Evolutionary conservation across 2,888 invertebrate genomes (phyloP).

Genomic region (Dermolepida albohirtum): DNA sequence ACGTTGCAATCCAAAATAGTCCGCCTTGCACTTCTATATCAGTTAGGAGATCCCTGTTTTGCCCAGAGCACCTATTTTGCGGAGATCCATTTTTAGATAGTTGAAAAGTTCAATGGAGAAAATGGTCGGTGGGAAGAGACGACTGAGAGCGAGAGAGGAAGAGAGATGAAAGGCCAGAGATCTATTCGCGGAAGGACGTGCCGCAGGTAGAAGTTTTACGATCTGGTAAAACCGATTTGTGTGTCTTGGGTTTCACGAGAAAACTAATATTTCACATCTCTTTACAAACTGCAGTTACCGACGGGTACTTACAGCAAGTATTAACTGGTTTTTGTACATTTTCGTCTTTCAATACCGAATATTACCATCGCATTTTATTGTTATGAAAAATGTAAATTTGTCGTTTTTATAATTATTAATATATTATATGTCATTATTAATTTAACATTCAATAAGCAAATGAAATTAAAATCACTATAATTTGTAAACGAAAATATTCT

Average conservation of each 20-base stretch:
- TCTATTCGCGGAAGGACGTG: slow-evolving; percentile 31
- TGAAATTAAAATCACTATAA: too few relatives aligned
- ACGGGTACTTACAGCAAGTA: slow-evolving; percentile 22
- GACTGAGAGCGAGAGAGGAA: slow-evolving; percentile 3
- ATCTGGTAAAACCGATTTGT: slow-evolving; percentile 25
- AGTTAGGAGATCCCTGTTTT: slow-evolving; percentile 14
- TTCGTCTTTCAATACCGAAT: too few relatives aligned
- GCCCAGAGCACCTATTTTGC: slow-evolving; percentile 32
- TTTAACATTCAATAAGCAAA: too few relatives aligned
- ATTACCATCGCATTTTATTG: too few relatives aligned
- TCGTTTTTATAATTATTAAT: too few relatives aligned
- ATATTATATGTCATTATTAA: too few relatives aligned
- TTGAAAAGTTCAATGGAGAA: slow-evolving; percentile 36
- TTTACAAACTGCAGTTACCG: slow-evolving; percentile 29
- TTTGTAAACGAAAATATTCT: too few relatives aligned
- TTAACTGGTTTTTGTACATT: not conserved
- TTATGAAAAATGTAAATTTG: too few relatives aligned
- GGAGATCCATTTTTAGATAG: slow-evolving; percentile 33
- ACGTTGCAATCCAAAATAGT: slow-evolving; percentile 19
- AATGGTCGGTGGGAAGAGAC: slow-evolving; percentile 4
- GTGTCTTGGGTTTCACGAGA: slow-evolving; percentile 21
- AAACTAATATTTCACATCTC: slow-evolving; percentile 29
- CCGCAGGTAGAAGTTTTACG: slow-evolving; percentile 37
- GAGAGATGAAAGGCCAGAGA: slow-evolving; percentile 10
- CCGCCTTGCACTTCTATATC: slow-evolving; percentile 15